Evolutionary conservation across 2,113 vertebrate species (phyloP), one percentile per base, ranked within the genome.

Genomic region (Ciconia boyciana): DNA sequence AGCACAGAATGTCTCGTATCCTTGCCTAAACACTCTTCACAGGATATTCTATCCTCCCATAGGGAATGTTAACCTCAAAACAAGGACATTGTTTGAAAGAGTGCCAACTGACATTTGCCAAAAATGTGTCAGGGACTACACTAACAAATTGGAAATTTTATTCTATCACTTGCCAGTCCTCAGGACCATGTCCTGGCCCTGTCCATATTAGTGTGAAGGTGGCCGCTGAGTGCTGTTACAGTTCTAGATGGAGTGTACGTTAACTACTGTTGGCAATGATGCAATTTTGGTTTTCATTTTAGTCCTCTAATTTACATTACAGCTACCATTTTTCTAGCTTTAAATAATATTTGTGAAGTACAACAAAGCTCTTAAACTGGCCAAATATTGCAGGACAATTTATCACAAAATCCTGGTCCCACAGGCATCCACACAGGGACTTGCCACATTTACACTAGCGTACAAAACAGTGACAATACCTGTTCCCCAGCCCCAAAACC

Each of bases 41-140:
- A 32, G 17, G 22, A 29, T n/a, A 36, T 4, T 68, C n/a, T 19
- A 8, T 32, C 3, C 3, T 64, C 16, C 24, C 29, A 20, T 1
- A 65, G 19, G 11, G 39, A 32, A 14, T 39, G 32, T 25, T 55
- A 72, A 77, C n/a, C 16, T 82, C 36, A 54, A 55, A 77, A 31
- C 15, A 87, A 72, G 9, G 54, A 55, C 26, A 22, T 16, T 36
- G 5, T 57, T 52, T 58, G 57, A 86, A 36, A 66, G 36, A 31
- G 3, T 71, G 26, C 1, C 19, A 31, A 13, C 4, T 21, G 25
- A 25, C 6, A 43, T 51, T 29, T 2, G 1, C 9, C 34, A 11
- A 10, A 31, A 87, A 29, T 11, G 6, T 65, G 15, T 31, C 58
- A 69, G 49, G 10, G 16, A 49, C 34, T 80, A 22, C 32, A 43